Evolutionary conservation across 2,797 vertebrate species (phyloP), one percentile per base, ranked within the genome.

Genomic region (Heterohyrax brucei): DNA sequence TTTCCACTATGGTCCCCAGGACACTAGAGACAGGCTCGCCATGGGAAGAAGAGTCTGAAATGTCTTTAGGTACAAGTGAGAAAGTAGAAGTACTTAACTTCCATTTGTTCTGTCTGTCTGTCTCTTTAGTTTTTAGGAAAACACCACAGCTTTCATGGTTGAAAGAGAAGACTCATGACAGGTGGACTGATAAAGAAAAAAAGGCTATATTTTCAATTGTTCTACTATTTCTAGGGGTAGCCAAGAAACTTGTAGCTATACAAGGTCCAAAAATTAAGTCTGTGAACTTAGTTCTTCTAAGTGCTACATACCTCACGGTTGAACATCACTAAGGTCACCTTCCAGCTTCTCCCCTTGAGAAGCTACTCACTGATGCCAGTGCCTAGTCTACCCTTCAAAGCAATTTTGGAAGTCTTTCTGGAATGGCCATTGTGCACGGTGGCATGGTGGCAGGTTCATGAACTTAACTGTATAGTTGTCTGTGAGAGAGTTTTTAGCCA

Each of bases 51-150:
- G 39, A 84, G 84, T n/a, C 19, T 87, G 0, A 53, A 64, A 53
- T 39, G 16, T 92, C 91, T 95, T 95, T 66, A 78, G 33, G 92
- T 39, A n/a, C 75, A 81, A 85, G 53, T 22, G 24, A 93, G 18
- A 88, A 53, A 48, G 30, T 84, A 88, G 75, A 87, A 87, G 70
- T 44, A 30, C 2, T 92, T 18, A 86, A 10, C 4, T 44, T 56
- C 24, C 50, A 1, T 68, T 53, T 89, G 59, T 28, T 44, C n/a
- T 39, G 14, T 22, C 50, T 48, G n/a, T 28, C 19, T 62, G 10
- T 5, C 22, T 39, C 9, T 73, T 73, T 21, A 39, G 19, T 39
- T 5, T 93, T 88, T 19, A 87, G 16, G 21, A 77, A 44, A 86
- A 59, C 19, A 24, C 94, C 62, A 83, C 1, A 77, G 30, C 16